Evolutionary conservation across 1,140 invertebrate species (phyloP).

Genomic region (Pachyrhynchus sulphureomaculatus): DNA sequence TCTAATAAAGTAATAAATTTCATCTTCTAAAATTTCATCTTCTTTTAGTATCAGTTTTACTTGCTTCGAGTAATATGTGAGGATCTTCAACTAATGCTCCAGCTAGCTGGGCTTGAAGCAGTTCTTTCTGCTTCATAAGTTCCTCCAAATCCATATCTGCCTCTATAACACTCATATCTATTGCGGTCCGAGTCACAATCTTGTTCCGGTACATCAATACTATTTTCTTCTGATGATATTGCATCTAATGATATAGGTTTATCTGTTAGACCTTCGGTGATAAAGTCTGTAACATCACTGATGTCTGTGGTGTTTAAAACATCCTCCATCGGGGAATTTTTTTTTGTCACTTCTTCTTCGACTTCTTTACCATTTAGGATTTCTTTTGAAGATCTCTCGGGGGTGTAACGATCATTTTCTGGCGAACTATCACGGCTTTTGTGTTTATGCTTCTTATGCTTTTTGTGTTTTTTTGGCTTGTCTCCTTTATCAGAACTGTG

Average conservation of each 20-base stretch:
- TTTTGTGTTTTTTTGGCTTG: conserved; percentile 49
- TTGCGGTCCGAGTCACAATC: conserved; percentile 70
- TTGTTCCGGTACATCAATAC: conserved; percentile 64
- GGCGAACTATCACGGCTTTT: conserved; percentile 34
- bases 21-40: conserved; percentile 36
- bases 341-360: neutral
- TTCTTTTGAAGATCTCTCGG: conserved; percentile 37
- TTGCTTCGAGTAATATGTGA: conserved; percentile 28
- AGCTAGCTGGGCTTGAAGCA: conserved; percentile 63
- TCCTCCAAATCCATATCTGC: conserved; percentile 87
- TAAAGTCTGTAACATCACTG: conserved; percentile 42
- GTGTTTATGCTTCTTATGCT: conserved; percentile 50
- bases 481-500: conserved; percentile 42
- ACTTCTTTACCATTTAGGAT: conserved; percentile 28
- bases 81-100: conserved; percentile 56
- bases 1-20: conserved; percentile 49
- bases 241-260: conserved; percentile 57
- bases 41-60: conserved; percentile 19
- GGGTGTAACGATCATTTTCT: conserved; percentile 48
- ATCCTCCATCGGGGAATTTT: neutral
- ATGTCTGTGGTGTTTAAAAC: conserved; percentile 3
- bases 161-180: conserved; percentile 74
- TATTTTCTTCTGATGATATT: conserved; percentile 62
- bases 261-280: conserved; percentile 39
- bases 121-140: conserved; percentile 83